Base-by-base conservation (phyloP, 2,113 vertebrate genomes). In the Equus quagga region DNA sequence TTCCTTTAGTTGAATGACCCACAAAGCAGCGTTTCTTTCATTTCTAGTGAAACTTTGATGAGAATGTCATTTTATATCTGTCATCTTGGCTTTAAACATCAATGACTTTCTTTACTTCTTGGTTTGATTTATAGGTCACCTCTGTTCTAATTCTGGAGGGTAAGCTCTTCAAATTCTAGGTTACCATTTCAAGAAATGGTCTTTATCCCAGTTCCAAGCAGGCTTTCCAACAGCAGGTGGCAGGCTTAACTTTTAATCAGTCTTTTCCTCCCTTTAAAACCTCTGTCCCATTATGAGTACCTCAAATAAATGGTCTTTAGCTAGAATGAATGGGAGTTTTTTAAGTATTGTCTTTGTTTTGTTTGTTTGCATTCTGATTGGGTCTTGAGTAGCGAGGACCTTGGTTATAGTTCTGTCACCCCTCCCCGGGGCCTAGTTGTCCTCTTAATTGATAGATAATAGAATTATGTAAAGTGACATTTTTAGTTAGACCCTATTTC, bases 211-310 rank as follows among this genome's bases (percentile, higher is more conserved):
- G 51, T 97, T 96, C 78, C 54, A 76, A 96, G 46, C 67, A 84
- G 6, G 91, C 60, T 88, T 72, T 95, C 79, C 72, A 96, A 89
- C 58, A 98, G 70, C 90, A 97, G 96, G 89, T 97, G 92, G 70
- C 95, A 97, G 51, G 49, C 64, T 98, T 97, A 80, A 81, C 94
- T 96, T 94, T 97, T 70, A 86, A 97, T 93, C 64, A 83, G 0
- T 33, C n/a, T 64, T 81, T 91, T 58, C 24, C 12, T 69, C 44
- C 81, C 75, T 96, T 93, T 24, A 89, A 94, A 73, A 24, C 78
- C 75, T 70, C 31, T 95, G 54, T 85, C 14, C 36, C 73, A 54
- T 76, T 67, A 12, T 65, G 2, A 8, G 23, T 51, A 93, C 76
- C 58, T 89, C 36, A 70, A 81, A 88, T 33, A 85, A 84, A 76